Percentiles rank a stretch among this genome's conserved stretches.
These are phyloP conservation scores for Gymnocypris eckloni DNA, from an alignment of 2,797 vertebrate species.

Conservation along the genomic window DNA sequence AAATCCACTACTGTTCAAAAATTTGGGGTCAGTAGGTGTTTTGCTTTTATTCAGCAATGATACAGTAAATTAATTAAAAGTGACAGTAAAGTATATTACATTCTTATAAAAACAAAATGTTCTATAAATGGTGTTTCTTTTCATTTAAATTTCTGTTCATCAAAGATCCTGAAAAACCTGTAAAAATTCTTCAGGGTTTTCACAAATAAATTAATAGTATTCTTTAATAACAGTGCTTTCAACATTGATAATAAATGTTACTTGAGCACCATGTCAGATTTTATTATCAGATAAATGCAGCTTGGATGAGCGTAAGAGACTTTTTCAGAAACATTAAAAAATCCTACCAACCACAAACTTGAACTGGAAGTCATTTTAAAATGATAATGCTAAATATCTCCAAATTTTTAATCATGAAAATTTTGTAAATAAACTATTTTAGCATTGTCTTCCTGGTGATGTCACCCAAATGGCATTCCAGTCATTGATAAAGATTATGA, in stretches of 20 bases:
- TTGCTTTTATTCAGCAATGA: neutral
- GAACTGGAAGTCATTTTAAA: neutral
- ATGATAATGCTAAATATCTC: neutral
- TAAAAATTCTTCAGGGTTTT: neutral
- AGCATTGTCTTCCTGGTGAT: neutral
- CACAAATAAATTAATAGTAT: neutral
- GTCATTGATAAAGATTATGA: slow-evolving; percentile 36
- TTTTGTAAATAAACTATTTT: neutral
- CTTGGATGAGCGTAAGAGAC: neutral
- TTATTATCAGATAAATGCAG: neutral
- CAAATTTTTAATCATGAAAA: neutral
- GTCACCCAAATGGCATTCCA: slow-evolving; percentile 33
- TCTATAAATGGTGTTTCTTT: neutral
- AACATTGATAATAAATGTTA: neutral
- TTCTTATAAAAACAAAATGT: neutral
- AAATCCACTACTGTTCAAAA: neutral
- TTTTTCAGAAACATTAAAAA: neutral
- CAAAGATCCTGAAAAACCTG: neutral
- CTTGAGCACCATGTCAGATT: neutral
- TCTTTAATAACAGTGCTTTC: neutral
- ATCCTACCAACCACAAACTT: neutral
- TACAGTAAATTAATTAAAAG: neutral
- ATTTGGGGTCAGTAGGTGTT: neutral
- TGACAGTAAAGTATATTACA: neutral
- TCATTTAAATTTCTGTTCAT: too few relatives aligned